A percentile compares a stretch with the other conserved stretches of the same genome.
phyloP scores from a whole-genome alignment of 2,113 vertebrate genomes.

The Phycodurus eques region DNA sequence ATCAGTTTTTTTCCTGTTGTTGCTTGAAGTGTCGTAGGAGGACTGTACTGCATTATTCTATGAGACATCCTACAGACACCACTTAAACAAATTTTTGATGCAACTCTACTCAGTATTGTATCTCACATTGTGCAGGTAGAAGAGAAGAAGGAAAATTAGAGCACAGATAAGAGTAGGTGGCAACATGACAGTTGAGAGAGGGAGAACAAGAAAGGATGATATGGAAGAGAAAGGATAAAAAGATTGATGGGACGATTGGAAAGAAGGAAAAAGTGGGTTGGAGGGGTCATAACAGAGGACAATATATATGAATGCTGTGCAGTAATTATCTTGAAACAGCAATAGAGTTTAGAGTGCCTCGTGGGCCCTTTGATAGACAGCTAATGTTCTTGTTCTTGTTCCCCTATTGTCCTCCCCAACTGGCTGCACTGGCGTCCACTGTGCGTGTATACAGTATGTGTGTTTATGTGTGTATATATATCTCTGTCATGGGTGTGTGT shows the following conservation, averaged over 20 bases:
- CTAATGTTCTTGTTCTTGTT: constrained; percentile 32
- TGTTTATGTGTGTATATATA: neutral
- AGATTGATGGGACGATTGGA: constrained; percentile 6
- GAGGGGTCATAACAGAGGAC: constrained; percentile 32
- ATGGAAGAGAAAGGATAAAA: constrained; percentile 6
- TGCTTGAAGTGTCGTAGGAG: neutral
- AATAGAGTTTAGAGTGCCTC: constrained; percentile 23
- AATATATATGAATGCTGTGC: constrained; percentile 27
- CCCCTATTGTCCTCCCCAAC: constrained; percentile 20
- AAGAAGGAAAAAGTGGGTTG: neutral
- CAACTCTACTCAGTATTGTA: neutral
- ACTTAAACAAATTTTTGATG: neutral
- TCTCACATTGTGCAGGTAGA: neutral
- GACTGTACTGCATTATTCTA: neutral
- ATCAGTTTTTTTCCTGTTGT: neutral
- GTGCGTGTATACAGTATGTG: neutral
- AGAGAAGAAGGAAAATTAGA: neutral
- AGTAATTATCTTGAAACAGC: constrained; percentile 37
- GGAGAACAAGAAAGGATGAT: neutral
- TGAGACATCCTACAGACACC: neutral
- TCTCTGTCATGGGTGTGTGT: too few species aligned
- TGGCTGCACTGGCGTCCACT: constrained; percentile 15
- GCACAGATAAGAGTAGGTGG: neutral
- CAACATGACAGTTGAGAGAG: constrained; percentile 13
- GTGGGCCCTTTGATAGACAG: constrained; percentile 27